Evolutionary conservation across 2,797 vertebrate genomes (phyloP).

Genomic region (Lacerta bilineata): DNA sequence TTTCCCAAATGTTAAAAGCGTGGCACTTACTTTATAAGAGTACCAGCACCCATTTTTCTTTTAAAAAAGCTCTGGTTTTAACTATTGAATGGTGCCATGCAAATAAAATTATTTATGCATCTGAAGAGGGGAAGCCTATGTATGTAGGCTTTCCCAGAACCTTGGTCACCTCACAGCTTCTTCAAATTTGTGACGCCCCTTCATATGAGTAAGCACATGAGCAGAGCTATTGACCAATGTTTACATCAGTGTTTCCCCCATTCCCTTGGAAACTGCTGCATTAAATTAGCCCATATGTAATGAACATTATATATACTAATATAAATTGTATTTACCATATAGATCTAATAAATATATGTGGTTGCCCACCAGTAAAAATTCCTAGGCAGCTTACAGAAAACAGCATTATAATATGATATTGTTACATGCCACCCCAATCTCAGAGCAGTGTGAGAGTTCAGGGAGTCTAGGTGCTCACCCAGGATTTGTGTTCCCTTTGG

Average conservation of each 20-base stretch:
- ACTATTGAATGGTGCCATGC: too few species aligned
- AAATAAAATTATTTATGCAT: too few species aligned
- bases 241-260: background rate
- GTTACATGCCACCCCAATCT: too few species aligned
- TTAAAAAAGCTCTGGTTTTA: too few species aligned
- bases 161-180: background rate
- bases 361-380: background rate
- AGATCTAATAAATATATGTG: too few species aligned
- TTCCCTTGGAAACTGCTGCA: background rate
- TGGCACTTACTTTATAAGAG: too few species aligned
- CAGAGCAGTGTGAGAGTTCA: too few species aligned
- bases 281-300: background rate
- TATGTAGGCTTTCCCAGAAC: background rate
- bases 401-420: background rate
- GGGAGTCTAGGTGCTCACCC: too few species aligned
- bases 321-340: background rate
- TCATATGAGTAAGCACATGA: background rate
- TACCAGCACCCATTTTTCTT: too few species aligned
- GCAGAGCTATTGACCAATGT: rapidly evolving
- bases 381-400: background rate
- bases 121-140: background rate
- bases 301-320: background rate
- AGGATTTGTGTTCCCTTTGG: too few species aligned
- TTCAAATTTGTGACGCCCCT: background rate
- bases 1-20: too few species aligned